phyloP scores from a whole-genome alignment of 2,888 invertebrate species.

The Ectemnius continuus region DNA sequence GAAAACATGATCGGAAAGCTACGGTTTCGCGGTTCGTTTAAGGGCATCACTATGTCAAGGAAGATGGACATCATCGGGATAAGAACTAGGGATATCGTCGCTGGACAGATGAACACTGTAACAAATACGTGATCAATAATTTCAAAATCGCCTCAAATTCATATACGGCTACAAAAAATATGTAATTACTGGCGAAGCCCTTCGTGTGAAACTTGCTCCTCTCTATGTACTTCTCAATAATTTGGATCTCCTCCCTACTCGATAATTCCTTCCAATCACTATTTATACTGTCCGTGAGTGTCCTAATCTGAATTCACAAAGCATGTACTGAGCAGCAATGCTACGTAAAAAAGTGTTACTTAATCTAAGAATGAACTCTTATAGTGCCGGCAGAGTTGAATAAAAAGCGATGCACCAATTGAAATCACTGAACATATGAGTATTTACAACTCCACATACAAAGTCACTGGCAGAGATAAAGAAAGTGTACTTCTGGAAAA shows the following conservation, averaged over 20 bases:
- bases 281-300: background rate
- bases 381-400: too few relatives aligned
- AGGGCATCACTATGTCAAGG: slow-evolving; percentile 11
- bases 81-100: background rate
- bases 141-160: background rate
- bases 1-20: background rate
- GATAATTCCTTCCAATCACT: background rate
- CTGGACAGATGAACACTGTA: background rate
- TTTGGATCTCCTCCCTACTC: background rate
- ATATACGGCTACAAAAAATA: background rate
- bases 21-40: slow-evolving; percentile 20
- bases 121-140: background rate
- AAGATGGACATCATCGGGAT: background rate
- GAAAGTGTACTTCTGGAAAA: too few relatives aligned
- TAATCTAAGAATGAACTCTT: background rate
- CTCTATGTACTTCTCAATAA: slow-evolving; percentile 2
- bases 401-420: too few relatives aligned
- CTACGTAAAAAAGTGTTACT: too few relatives aligned
- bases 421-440: too few relatives aligned
- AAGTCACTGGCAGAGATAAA: too few relatives aligned
- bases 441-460: too few relatives aligned
- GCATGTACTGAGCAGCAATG: too few relatives aligned
- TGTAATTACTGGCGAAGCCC: background rate
- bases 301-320: background rate
- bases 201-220: background rate